These are phyloP conservation scores for Macrophya annulata DNA, from an alignment of 2,888 invertebrate species.

Conservation along the genomic window DNA sequence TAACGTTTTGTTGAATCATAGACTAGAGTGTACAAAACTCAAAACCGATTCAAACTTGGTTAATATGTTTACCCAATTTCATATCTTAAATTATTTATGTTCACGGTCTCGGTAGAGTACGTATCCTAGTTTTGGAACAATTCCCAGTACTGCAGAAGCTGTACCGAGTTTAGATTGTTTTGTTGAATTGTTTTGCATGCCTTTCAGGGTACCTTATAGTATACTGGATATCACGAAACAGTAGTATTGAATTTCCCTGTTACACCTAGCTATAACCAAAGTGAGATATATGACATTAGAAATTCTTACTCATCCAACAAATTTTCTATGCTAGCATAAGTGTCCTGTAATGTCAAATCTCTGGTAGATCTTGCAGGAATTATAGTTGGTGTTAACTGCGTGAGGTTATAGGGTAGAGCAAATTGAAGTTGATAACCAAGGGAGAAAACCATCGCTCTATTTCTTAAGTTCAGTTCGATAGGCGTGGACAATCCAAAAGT, in stretches of 20 bases:
- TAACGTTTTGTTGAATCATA: not conserved
- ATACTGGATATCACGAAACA: conserved; percentile 14
- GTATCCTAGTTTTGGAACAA: conserved; percentile 36
- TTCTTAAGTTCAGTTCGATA: conserved; percentile 34
- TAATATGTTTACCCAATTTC: conserved; percentile 46
- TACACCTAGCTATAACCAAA: not conserved
- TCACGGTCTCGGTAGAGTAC: conserved; percentile 23
- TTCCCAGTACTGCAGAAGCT: conserved; percentile 21
- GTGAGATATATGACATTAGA: not conserved
- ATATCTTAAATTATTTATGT: conserved; percentile 48
- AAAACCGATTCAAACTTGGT: conserved; percentile 46
- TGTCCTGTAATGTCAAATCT: conserved; percentile 71
- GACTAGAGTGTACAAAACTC: conserved; percentile 39
- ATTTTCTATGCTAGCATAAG: conserved; percentile 72
- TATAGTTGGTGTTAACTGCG: conserved; percentile 72
- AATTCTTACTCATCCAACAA: conserved; percentile 72
- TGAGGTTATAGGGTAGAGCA: conserved; percentile 74
- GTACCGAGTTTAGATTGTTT: conserved; percentile 41
- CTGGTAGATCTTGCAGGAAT: conserved; percentile 69
- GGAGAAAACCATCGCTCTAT: conserved; percentile 66
- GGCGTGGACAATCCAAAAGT: conserved; percentile 47
- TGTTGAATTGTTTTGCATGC: conserved; percentile 31
- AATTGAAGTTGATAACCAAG: conserved; percentile 77
- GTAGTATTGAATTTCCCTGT: conserved; percentile 26
- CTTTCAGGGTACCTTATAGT: not conserved